A percentile compares a stretch with the other conserved stretches of the same genome.
phyloP scores from a whole-genome alignment of 2,888 invertebrate species.

The Cremastinae sp. region DNA sequence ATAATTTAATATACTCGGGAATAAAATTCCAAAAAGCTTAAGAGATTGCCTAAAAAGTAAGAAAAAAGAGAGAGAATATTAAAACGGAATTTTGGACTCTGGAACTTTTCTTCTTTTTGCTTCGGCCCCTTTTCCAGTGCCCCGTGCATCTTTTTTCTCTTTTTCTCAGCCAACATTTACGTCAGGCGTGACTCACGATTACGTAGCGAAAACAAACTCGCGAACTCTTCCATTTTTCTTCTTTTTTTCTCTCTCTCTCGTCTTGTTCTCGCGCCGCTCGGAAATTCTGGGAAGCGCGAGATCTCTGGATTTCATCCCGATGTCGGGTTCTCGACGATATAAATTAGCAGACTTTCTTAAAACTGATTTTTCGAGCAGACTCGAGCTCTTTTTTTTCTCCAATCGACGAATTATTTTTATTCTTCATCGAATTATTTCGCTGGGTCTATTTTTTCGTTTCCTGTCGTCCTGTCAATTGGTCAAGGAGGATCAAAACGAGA shows the following conservation, averaged over 20 bases:
- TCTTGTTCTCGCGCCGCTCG: conserved; percentile 42
- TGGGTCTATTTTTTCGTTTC: too few relatives aligned
- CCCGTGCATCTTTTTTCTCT: conserved; percentile 48
- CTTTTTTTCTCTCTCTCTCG: conserved; percentile 10
- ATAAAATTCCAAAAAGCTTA: too few relatives aligned
- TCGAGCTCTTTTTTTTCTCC: not conserved
- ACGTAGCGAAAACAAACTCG: conserved; percentile 42
- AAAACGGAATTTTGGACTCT: too few relatives aligned
- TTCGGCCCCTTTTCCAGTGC: conserved; percentile 56
- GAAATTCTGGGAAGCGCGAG: conserved; percentile 44
- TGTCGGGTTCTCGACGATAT: conserved; percentile 1
- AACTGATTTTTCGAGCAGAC: too few relatives aligned
- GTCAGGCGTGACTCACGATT: conserved; percentile 65
- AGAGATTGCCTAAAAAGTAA: too few relatives aligned
- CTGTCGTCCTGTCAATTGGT: too few relatives aligned
- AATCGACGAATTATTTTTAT: too few relatives aligned
- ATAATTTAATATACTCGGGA: too few relatives aligned
- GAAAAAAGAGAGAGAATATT: too few relatives aligned
- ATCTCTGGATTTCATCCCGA: conserved; percentile 42
- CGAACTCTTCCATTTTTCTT: conserved; percentile 18
- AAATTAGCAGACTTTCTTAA: not conserved
- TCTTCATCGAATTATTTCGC: too few relatives aligned
- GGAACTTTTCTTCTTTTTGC: conserved; percentile 43
- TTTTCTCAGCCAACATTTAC: conserved; percentile 42
- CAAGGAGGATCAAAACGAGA: not conserved